Conservation (phyloP, 2,797 vertebrate genomes). For the Ispidina lecontei region DNA sequence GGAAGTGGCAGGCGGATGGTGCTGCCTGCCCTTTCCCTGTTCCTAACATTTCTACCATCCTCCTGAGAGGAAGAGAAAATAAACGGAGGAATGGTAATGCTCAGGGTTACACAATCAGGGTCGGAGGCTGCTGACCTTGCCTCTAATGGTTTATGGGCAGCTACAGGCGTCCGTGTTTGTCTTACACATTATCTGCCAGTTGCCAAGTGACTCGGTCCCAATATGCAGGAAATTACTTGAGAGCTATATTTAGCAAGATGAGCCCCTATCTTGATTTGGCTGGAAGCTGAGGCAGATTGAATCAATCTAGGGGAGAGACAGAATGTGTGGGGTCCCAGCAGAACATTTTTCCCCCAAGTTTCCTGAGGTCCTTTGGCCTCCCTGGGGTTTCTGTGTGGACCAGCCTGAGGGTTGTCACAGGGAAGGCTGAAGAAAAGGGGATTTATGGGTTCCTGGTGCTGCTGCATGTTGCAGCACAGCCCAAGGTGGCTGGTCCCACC, state of each 20-base stretch:
- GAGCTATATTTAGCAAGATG: conserved; percentile 54
- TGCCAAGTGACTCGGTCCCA: conserved; percentile 33
- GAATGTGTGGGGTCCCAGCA: conserved; percentile 5
- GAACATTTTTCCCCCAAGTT: neutral
- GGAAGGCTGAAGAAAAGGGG: neutral
- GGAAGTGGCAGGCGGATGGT: conserved; percentile 23
- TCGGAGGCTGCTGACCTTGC: conserved; percentile 66
- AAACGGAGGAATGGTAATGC: conserved; percentile 52
- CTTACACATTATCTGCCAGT: neutral
- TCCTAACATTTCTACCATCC: conserved; percentile 41
- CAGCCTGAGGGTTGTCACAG: neutral
- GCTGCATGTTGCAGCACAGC: neutral
- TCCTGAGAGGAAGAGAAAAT: conserved; percentile 71
- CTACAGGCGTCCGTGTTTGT: conserved; percentile 38
- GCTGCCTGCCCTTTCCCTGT: conserved; percentile 53
- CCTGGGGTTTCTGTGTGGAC: neutral
- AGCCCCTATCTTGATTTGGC: conserved; percentile 65
- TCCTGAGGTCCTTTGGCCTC: neutral
- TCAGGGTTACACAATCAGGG: conserved; percentile 66
- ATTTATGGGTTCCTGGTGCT: neutral
- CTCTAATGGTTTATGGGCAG: conserved; percentile 66
- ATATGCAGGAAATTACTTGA: conserved; percentile 45
- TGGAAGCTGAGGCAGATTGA: conserved; percentile 59
- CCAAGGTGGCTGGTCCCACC: neutral
- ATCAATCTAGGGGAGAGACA: conserved; percentile 2